These are phyloP conservation scores for Nebria brevicollis DNA, from an alignment of 2,888 invertebrate species.

Conservation along the genomic window DNA sequence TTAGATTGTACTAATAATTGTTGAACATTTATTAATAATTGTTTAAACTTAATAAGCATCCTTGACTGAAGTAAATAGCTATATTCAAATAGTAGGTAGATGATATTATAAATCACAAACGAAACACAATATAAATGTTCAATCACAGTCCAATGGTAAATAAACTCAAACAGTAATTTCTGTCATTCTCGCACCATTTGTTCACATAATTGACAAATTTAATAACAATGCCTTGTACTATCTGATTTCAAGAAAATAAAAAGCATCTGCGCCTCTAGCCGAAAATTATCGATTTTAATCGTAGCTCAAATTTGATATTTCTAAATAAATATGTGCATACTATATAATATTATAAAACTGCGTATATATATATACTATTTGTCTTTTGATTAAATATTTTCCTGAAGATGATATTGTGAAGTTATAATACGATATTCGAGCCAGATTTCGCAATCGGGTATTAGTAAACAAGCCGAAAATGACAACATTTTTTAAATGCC, in stretches of 20 bases:
- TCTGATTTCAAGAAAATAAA: constrained; percentile 11
- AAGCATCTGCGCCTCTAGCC: background rate
- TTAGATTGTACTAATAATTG: background rate
- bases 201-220: constrained; percentile 15
- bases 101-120: constrained; percentile 34
- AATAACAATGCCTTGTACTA: constrained; percentile 18
- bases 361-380: no score
- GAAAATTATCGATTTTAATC: background rate
- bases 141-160: constrained; percentile 42
- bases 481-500: background rate
- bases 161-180: constrained; percentile 26
- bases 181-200: constrained; percentile 23
- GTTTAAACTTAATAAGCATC: background rate
- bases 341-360: background rate
- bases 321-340: background rate
- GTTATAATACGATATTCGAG: background rate
- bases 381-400: background rate
- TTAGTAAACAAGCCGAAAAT: background rate
- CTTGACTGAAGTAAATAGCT: background rate
- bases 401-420: background rate
- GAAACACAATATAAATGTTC: constrained; percentile 7
- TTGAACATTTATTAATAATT: background rate
- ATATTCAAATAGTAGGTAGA: constrained; percentile 11
- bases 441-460: background rate
- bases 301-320: constrained; percentile 1